phyloP scores from a whole-genome alignment of 2,888 invertebrate species.

The Dasypolia templi region DNA sequence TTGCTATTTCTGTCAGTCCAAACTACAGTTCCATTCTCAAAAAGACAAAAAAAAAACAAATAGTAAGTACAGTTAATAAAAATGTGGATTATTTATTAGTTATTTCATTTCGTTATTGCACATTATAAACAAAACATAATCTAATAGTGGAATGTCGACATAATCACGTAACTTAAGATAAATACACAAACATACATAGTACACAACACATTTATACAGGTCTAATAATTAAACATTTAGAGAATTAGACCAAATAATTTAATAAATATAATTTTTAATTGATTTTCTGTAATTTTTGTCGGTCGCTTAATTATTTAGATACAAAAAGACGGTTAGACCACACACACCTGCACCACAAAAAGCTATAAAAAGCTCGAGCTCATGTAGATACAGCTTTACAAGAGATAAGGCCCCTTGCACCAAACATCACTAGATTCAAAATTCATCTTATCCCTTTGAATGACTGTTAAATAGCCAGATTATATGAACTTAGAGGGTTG shows the following conservation, averaged over 20 bases:
- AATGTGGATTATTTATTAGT: constrained; percentile 55
- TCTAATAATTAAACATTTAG: constrained; percentile 25
- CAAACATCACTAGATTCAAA: not conserved
- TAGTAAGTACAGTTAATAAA: constrained; percentile 29
- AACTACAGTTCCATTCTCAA: no score
- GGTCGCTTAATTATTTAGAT: not conserved
- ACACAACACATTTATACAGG: constrained; percentile 26
- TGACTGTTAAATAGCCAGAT: no score
- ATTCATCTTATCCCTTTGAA: no score
- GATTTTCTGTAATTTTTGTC: not conserved
- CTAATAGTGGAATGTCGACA: constrained; percentile 61
- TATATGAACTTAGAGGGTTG: no score
- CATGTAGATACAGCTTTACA: not conserved
- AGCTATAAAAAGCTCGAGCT: not conserved
- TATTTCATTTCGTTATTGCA: constrained; percentile 54
- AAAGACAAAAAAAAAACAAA: no score
- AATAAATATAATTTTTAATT: not conserved
- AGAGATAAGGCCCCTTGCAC: not conserved
- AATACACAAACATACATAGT: constrained; percentile 32
- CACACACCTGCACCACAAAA: not conserved
- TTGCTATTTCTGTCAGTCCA: no score
- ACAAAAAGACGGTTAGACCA: not conserved
- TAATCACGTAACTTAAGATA: constrained; percentile 57
- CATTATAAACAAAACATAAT: constrained; percentile 35
- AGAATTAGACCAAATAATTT: not conserved